Evolutionary conservation across 2,113 vertebrate species (phyloP).

Genomic region (Rhagologus leucostigma): DNA sequence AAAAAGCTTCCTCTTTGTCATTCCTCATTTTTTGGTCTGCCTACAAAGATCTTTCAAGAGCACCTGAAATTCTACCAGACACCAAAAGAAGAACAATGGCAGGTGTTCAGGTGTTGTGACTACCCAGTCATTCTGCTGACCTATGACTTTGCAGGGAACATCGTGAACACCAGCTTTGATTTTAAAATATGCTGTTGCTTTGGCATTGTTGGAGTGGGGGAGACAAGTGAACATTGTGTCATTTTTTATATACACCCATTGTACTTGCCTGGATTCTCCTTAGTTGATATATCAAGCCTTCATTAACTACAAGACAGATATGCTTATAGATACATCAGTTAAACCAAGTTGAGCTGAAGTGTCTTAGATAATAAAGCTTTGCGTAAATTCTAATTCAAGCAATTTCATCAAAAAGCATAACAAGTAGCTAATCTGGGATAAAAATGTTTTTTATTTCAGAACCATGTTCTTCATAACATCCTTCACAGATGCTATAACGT

Average conservation of each 20-base stretch:
- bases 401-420: conserved; percentile 23
- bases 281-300: not conserved
- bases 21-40: not conserved
- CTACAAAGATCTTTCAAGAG: not conserved
- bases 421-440: conserved; percentile 2
- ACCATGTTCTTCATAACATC: not conserved
- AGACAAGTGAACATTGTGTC: not conserved
- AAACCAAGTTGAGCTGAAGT: not conserved
- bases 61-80: not conserved
- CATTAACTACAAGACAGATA: not conserved
- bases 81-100: not conserved
- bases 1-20: not conserved
- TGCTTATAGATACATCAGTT: not conserved
- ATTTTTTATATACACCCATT: not conserved
- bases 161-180: not conserved
- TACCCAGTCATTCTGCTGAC: not conserved
- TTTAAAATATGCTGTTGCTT: not conserved
- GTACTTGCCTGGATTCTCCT: not conserved
- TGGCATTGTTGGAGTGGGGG: not conserved
- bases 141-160: not conserved
- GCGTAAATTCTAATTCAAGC: not conserved
- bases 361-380: conserved; percentile 14
- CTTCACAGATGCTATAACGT: not conserved
- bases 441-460: conserved; percentile 32
- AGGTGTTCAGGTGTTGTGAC: not conserved